Percentiles rank a stretch among this genome's conserved stretches.
Evolutionary conservation across 1,140 invertebrate species (phyloP).

Genomic region (Drosophila watanabei): DNA sequence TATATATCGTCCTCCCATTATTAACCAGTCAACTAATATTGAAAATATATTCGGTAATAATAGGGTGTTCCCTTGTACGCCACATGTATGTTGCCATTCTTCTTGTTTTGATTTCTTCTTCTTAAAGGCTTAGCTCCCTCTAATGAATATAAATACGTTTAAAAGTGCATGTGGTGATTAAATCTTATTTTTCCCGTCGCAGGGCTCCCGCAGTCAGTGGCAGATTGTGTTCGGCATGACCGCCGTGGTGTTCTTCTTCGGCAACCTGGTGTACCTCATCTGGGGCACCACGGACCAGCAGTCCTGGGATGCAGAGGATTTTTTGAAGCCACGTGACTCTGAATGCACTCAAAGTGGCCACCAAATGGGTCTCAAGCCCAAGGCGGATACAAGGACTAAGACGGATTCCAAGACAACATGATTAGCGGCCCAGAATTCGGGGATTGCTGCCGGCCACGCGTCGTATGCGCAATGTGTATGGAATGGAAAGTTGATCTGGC

Average conservation of each 20-base stretch:
- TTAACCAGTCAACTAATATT: not conserved
- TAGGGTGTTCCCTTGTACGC: no score
- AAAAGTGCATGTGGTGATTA: not conserved
- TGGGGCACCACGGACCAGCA: slow-evolving; percentile 89
- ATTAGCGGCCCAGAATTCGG: slow-evolving; percentile 5
- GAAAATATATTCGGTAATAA: not conserved
- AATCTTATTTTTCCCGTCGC: slow-evolving; percentile 28
- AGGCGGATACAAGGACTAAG: not conserved
- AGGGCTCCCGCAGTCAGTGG: slow-evolving; percentile 89
- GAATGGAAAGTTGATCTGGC: slow-evolving; percentile 24
- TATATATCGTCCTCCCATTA: not conserved
- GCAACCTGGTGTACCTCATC: slow-evolving; percentile 90
- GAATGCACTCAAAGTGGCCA: slow-evolving; percentile 17
- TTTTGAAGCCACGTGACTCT: slow-evolving; percentile 35
- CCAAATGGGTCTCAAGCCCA: slow-evolving; percentile 9
- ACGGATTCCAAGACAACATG: slow-evolving; percentile 10
- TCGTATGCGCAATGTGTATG: slow-evolving; percentile 36
- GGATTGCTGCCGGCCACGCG: slow-evolving; percentile 10
- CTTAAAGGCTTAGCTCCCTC: not conserved
- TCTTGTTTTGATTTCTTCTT: not conserved
- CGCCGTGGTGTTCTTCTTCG: slow-evolving; percentile 89
- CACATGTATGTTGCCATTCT: no score
- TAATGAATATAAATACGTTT: no score
- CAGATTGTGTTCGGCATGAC: slow-evolving; percentile 91
- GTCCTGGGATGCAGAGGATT: slow-evolving; percentile 88